A percentile compares a stretch with the other conserved stretches of the same genome.
These are phyloP conservation scores for Idris sp. DNA, from an alignment of 1,140 invertebrate genomes.

Conservation along the genomic window DNA sequence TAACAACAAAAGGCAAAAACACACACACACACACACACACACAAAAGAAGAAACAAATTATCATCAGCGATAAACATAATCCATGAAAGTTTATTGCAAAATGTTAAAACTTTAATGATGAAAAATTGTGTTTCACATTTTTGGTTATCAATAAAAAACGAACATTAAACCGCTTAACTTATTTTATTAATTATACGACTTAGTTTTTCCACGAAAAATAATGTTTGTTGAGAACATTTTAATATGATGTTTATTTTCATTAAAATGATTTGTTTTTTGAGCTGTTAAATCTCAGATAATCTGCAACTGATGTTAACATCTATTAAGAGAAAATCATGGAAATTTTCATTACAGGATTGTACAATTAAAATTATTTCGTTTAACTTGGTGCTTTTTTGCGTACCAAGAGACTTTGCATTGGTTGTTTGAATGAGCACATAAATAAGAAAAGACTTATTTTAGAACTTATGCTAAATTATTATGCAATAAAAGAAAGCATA, in stretches of 20 bases:
- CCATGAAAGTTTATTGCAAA: too few species aligned
- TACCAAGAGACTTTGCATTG: too few species aligned
- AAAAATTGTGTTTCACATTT: too few species aligned
- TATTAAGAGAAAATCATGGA: constrained; percentile 42
- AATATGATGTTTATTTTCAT: constrained; percentile 24
- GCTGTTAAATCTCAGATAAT: constrained; percentile 35
- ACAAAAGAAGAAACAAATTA: neutral
- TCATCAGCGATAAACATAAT: neutral
- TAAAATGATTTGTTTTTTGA: constrained; percentile 41
- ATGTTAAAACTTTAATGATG: too few species aligned
- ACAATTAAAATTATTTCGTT: constrained; percentile 31
- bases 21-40: too few species aligned
- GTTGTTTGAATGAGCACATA: too few species aligned
- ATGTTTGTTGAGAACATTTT: constrained; percentile 26
- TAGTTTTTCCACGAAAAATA: constrained; percentile 18
- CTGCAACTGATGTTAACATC: constrained; percentile 38
- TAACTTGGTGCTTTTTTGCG: too few species aligned
- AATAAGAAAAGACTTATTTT: too few species aligned
- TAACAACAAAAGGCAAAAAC: constrained; percentile 1
- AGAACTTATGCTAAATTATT: too few species aligned
- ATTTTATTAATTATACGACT: neutral
- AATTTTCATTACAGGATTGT: constrained; percentile 12
- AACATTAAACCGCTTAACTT: too few species aligned
- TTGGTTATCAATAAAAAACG: too few species aligned
- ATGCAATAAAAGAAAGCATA: too few species aligned